Conservation (phyloP, 2,113 vertebrate species). For the Corvus moneduloides region DNA sequence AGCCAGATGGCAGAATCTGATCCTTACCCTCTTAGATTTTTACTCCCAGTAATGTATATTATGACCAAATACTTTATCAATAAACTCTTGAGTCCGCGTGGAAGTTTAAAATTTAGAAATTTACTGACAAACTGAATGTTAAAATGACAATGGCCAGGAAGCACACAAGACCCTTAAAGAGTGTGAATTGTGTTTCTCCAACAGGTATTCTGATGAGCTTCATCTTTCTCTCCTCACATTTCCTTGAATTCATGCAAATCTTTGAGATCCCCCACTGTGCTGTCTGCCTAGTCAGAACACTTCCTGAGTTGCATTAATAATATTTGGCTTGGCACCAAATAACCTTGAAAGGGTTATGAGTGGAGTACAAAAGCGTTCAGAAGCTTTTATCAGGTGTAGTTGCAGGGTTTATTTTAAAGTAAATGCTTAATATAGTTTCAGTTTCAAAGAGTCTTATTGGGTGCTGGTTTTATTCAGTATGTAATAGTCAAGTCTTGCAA, state of each 20-base stretch:
- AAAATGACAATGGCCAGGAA: not conserved
- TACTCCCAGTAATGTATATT: not conserved
- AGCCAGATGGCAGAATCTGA: not conserved
- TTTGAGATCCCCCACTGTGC: not conserved
- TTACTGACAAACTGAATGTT: not conserved
- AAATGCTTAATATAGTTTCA: constrained; percentile 41
- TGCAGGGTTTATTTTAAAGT: constrained; percentile 55
- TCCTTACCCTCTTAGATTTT: not conserved
- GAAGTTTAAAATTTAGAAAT: not conserved
- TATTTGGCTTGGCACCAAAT: constrained; percentile 56
- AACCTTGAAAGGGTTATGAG: constrained; percentile 42
- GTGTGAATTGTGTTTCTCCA: not conserved
- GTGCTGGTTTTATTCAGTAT: not conserved
- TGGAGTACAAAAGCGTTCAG: constrained; percentile 48
- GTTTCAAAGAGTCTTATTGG: constrained; percentile 51
- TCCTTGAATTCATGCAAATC: not conserved
- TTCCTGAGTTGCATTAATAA: constrained; percentile 40
- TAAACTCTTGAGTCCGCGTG: not conserved
- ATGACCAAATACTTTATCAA: not conserved
- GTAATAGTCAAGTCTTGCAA: not conserved
- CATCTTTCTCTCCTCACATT: not conserved
- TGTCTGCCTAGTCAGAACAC: not conserved
- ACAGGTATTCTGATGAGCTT: not conserved
- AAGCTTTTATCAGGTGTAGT: constrained; percentile 55
- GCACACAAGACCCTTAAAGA: not conserved